A percentile compares a stretch with the other conserved stretches of the same genome.
These are phyloP conservation scores for Drosophila cardini DNA, from an alignment of 1,140 invertebrate genomes.

Conservation along the genomic window DNA sequence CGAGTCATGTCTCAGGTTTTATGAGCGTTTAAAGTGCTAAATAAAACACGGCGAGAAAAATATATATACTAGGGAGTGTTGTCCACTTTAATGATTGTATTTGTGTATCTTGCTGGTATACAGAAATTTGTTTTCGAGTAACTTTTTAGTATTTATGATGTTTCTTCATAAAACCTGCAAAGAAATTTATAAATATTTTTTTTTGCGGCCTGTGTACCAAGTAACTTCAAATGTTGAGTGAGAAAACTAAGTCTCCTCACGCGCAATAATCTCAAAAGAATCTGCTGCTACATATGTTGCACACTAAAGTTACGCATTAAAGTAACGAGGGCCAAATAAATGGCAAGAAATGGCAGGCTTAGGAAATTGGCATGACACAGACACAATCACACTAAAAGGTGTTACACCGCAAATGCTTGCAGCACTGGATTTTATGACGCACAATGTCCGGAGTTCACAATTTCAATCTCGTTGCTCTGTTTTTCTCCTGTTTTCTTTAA, in stretches of 20 bases:
- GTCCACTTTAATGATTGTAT: constrained; percentile 2
- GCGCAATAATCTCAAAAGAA: not conserved
- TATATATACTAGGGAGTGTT: constrained; percentile 53
- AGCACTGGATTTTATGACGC: constrained; percentile 56
- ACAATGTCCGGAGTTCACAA: constrained; percentile 13
- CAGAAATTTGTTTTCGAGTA: constrained; percentile 21
- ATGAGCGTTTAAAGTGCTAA: constrained; percentile 62
- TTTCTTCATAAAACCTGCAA: not conserved
- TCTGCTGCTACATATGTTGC: not conserved
- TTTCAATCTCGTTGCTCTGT: not conserved
- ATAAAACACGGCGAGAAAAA: constrained; percentile 51
- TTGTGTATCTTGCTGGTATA: constrained; percentile 3
- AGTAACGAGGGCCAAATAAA: constrained; percentile 10
- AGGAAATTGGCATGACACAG: constrained; percentile 40
- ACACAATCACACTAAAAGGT: constrained; percentile 75
- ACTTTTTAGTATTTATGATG: constrained; percentile 10
- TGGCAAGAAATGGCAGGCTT: constrained; percentile 3
- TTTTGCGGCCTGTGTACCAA: constrained; percentile 59
- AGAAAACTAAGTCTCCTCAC: not conserved
- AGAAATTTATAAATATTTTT: constrained; percentile 67
- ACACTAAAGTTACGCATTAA: constrained; percentile 31
- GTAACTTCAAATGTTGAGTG: not conserved
- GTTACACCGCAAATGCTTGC: constrained; percentile 65
- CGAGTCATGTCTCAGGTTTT: constrained; percentile 53
- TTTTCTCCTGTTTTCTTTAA: not conserved